Evolutionary conservation across 2,797 vertebrate genomes (phyloP).

Genomic region (Chelon auratus): DNA sequence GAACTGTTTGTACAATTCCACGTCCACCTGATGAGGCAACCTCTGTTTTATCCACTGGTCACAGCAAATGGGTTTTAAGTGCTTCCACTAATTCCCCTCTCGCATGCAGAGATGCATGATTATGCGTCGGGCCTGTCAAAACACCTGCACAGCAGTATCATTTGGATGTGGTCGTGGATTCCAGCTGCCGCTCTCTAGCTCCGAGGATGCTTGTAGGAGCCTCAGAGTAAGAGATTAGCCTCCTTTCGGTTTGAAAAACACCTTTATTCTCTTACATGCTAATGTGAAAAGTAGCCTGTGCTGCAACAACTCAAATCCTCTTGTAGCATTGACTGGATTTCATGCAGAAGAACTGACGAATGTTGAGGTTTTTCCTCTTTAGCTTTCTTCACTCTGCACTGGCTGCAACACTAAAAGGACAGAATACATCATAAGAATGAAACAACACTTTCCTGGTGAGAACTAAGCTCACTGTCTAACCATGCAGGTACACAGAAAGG

Average conservation of each 20-base stretch:
- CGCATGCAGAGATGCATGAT: neutral
- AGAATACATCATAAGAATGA: neutral
- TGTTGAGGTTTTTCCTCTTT: neutral
- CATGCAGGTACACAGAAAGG: no score
- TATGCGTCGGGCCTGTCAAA: neutral
- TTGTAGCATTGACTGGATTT: neutral
- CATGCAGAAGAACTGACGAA: neutral
- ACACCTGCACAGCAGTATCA: neutral
- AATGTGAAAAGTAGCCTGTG: neutral
- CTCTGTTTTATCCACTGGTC: neutral
- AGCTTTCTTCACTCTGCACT: neutral
- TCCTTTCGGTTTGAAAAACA: neutral
- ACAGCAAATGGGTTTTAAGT: neutral
- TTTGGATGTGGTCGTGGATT: neutral
- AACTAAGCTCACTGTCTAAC: neutral
- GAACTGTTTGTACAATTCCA: neutral
- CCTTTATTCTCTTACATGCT: neutral
- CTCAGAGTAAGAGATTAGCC: conserved; percentile 14
- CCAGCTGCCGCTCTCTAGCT: conserved; percentile 17
- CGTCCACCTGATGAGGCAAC: neutral
- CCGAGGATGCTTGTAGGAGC: conserved; percentile 19
- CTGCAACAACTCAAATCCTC: conserved; percentile 3
- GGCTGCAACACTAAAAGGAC: neutral
- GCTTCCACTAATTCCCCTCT: neutral
- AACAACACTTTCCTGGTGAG: neutral